A percentile compares a stretch with the other conserved stretches of the same genome.
phyloP scores from a whole-genome alignment of 2,113 vertebrate genomes.

The Sphaerodactylus townsendi region DNA sequence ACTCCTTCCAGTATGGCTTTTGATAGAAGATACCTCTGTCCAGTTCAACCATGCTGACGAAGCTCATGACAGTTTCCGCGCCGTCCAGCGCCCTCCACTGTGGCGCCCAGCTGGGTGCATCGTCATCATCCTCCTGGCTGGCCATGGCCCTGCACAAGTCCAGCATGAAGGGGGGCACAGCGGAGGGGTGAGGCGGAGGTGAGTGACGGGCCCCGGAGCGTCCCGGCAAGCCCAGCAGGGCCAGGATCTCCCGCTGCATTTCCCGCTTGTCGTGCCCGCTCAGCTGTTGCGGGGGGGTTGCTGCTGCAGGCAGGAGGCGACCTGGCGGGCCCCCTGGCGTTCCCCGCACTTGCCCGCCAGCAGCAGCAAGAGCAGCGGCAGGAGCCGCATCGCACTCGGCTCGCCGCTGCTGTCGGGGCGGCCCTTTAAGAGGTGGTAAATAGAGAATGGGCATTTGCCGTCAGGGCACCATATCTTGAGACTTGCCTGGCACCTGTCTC shows the following conservation, averaged over 20 bases:
- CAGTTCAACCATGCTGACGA: constrained; percentile 93
- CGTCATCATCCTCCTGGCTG: constrained; percentile 63
- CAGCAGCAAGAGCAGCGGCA: not conserved
- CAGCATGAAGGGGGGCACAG: constrained; percentile 94
- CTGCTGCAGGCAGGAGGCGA: constrained; percentile 58
- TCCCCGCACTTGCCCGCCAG: not conserved
- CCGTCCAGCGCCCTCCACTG: constrained; percentile 82
- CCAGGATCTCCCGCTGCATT: constrained; percentile 92
- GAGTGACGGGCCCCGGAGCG: constrained; percentile 73
- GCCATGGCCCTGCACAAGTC: constrained; percentile 92
- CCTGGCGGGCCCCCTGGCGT: constrained; percentile 36
- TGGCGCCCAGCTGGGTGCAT: constrained; percentile 72
- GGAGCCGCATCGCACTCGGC: not conserved
- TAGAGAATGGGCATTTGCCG: too few species aligned
- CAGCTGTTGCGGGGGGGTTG: constrained; percentile 77
- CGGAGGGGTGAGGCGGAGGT: constrained; percentile 86
- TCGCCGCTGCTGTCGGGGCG: not conserved
- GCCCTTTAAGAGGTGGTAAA: too few species aligned
- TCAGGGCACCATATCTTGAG: too few species aligned
- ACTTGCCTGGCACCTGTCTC: too few species aligned
- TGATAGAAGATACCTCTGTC: constrained; percentile 83
- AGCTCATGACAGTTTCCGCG: constrained; percentile 95
- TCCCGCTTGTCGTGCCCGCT: constrained; percentile 88
- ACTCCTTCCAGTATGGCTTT: constrained; percentile 95
- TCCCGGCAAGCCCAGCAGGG: constrained; percentile 85